Percentiles rank a stretch among this genome's conserved stretches.
phyloP scores from a whole-genome alignment of 2,113 vertebrate species.

The Pituophis catenifer region DNA sequence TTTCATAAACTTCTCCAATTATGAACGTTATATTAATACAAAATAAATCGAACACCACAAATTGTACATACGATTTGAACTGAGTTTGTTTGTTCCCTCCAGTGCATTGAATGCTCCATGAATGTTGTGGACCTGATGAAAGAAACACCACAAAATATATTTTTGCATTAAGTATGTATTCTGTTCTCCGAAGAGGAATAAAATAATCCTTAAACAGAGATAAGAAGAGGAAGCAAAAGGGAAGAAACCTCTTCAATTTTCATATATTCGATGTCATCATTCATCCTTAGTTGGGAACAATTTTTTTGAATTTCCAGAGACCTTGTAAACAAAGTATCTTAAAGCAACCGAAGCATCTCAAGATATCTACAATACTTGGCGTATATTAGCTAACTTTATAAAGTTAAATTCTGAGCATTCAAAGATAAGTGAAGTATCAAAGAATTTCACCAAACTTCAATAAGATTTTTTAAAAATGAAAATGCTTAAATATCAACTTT shows the following conservation, averaged over 20 bases:
- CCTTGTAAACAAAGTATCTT: not conserved
- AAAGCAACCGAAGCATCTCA: not conserved
- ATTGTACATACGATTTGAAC: constrained; percentile 88
- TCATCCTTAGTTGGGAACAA: not conserved
- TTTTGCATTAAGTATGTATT: not conserved
- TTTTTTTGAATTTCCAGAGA: not conserved
- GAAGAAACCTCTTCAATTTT: not conserved
- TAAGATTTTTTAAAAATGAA: not conserved
- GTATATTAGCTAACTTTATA: not conserved
- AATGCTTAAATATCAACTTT: not conserved
- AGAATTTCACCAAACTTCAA: not conserved
- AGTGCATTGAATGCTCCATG: constrained; percentile 96
- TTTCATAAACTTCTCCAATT: not conserved
- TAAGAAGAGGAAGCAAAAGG: not conserved
- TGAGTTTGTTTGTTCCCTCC: constrained; percentile 86
- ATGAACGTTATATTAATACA: not conserved
- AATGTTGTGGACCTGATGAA: constrained; percentile 84
- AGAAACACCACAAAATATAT: constrained; percentile 28
- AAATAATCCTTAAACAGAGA: constrained; percentile 18
- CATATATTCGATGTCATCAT: not conserved
- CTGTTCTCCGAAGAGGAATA: not conserved
- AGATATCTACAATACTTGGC: not conserved
- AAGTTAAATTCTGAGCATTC: not conserved
- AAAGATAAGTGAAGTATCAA: not conserved
- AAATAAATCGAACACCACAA: not conserved